These are phyloP conservation scores for Agrochola litura DNA, from an alignment of 2,888 invertebrate genomes.

Conservation along the genomic window DNA sequence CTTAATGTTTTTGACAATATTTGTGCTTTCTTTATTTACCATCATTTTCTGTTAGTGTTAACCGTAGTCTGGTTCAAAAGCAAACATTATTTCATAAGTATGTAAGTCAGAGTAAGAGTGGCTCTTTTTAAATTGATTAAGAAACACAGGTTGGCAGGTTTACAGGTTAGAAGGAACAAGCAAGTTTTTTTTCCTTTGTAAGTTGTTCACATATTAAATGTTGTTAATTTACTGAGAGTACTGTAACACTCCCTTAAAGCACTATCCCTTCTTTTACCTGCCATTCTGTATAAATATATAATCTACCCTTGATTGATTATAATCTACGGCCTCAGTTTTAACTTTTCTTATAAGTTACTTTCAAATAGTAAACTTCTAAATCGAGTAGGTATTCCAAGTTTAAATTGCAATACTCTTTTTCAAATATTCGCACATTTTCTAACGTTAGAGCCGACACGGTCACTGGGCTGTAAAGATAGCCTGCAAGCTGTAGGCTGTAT, in stretches of 20 bases:
- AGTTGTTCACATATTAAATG: neutral
- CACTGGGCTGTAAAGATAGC: constrained; percentile 62
- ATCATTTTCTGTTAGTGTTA: neutral
- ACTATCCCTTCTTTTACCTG: neutral
- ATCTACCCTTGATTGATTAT: neutral
- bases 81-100: too few species aligned
- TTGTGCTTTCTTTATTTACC: neutral
- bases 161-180: neutral
- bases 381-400: neutral
- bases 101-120: neutral
- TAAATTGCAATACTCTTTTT: neutral
- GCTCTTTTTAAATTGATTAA: neutral
- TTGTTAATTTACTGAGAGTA: neutral
- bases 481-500: neutral
- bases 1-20: neutral
- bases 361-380: too few species aligned
- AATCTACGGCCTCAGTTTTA: neutral
- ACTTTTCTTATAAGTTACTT: neutral
- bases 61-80: neutral
- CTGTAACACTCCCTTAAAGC: neutral
- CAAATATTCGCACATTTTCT: neutral
- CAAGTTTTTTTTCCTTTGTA: neutral
- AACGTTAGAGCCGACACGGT: constrained; percentile 13
- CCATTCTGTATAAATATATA: neutral
- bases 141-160: neutral